Evolutionary conservation across 2,888 invertebrate genomes (phyloP), one percentile per base, ranked within the genome.

Genomic region (Parnassius smintheus): DNA sequence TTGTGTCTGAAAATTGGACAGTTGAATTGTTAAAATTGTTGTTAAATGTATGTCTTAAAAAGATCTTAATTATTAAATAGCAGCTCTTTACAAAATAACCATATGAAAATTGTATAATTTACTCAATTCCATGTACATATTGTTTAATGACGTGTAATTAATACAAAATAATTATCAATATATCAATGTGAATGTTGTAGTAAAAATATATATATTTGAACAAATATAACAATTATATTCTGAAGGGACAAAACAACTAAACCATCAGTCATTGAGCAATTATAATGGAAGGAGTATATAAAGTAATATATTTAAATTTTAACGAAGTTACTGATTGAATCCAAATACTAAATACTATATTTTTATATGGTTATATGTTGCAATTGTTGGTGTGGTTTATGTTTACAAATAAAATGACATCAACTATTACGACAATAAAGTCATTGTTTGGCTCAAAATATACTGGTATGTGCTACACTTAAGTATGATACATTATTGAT

Each of bases 341-440:
- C 35, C 35, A 35, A 35, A 35, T 7, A 35, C 4, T 18, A 25
- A 12, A 44, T n/a, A 46, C n/a, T 41, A 50, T 13, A 51, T 13
- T 55, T 63, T 59, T 59, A 58, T 63, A 63, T 59, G 58, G 58
- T 63, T 59, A 53, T 50, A 35, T 58, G 9, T 55, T 44, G 42
- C 59, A 63, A 59, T 59, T n/a, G 51, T 54, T 13, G 41, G 46
- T 55, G 55, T 59, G 41, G 46, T 58, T 46, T n/a, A 46, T 7
- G 11, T 46, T 46, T 46, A 46, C 9, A 44, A 46, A 25, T 53
- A 50, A 53, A 42, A 18, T 25, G 9, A 55, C 25, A 56, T 55
- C 46, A 12, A 46, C 55, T 35, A 41, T 58, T 63, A 55, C 50
- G 35, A 13, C 13, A 49, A 22, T 12, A 49, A 53, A 45, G 22